These are phyloP conservation scores for Phocoena sinus DNA, from an alignment of 2,113 vertebrate genomes.

Conservation along the genomic window DNA sequence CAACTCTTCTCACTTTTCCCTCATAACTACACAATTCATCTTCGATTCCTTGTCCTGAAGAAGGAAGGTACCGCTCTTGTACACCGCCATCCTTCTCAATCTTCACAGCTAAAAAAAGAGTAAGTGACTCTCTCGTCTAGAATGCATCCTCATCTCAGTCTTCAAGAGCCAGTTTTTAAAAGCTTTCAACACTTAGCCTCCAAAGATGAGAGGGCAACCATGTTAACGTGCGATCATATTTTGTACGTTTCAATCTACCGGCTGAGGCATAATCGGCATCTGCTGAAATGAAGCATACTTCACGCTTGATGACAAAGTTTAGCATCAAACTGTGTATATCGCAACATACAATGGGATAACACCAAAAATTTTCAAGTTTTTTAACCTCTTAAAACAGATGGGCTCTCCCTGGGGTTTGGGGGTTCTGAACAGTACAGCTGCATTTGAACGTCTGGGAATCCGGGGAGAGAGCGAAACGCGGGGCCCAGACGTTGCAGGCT, in stretches of 20 bases:
- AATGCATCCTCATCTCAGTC: constrained; percentile 64
- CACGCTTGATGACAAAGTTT: not conserved
- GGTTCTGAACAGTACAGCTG: not conserved
- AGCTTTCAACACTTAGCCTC: constrained; percentile 6
- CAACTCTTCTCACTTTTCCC: constrained; percentile 67
- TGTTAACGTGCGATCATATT: constrained; percentile 58
- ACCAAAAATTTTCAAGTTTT: constrained; percentile 12
- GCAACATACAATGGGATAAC: not conserved
- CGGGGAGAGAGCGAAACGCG: not conserved
- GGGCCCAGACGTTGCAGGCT: not conserved
- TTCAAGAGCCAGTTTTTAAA: constrained; percentile 1
- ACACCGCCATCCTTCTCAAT: constrained; percentile 82
- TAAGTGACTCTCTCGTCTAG: constrained; percentile 85
- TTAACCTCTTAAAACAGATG: constrained; percentile 8
- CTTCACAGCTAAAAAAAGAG: constrained; percentile 81
- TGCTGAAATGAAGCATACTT: constrained; percentile 17
- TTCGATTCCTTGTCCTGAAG: not conserved
- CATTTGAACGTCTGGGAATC: not conserved
- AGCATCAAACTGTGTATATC: constrained; percentile 15
- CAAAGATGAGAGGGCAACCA: constrained; percentile 39
- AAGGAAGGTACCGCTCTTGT: not conserved
- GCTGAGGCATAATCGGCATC: not conserved
- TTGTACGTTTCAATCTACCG: constrained; percentile 51
- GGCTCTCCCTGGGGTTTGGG: not conserved
- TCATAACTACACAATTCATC: constrained; percentile 35